Base-by-base conservation (phyloP, 2,888 invertebrate species). In the Pardosa pseudoannulata region DNA sequence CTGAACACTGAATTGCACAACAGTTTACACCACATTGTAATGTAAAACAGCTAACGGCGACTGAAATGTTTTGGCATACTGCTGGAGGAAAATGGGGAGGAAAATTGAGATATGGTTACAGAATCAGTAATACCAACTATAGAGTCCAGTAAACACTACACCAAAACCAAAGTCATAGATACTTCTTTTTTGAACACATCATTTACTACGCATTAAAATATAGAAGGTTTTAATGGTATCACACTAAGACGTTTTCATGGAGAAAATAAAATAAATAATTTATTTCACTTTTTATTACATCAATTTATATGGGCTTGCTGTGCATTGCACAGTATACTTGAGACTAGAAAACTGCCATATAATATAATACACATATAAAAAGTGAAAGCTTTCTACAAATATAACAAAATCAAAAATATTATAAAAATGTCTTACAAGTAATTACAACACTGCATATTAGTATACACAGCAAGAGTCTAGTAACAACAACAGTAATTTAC, bases 331-430 rank as follows among this genome's bases (percentile, higher is more conserved):
- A 80, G 70, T 56, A 87, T 76, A 80, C 80, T 62, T 74, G n/a
- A 80, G 87, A 87, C 87, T 87, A 87, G 87, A 87, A 87, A 82
- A 87, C 76, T 74, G 29, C 65, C 87, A 87, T 79, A 87, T 65
- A 80, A 87, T 80, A 80, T 71, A 87, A 80, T 70, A 87, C 70
- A 80, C 70, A 87, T 87, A 87, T 87, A 87, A 87, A 87, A 87
- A 87, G 79, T 72, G 87, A 87, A 86, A 87, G 80, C 87, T 87
- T 87, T 87, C 87, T 87, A 87, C 74, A 87, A 80, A 87, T 87
- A 79, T 80, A 87, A 87, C 87, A 87, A 87, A 87, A 87, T 87
- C 79, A 79, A 87, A 87, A 87, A 87, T 79, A 79, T 75, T 80
- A 87, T 87, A 87, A 87, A 86, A 87, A 75, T 75, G 87, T 80